Percentiles rank a stretch among this genome's conserved stretches.
phyloP scores from a whole-genome alignment of 1,140 invertebrate genomes.

The Penaeus vannamei region DNA sequence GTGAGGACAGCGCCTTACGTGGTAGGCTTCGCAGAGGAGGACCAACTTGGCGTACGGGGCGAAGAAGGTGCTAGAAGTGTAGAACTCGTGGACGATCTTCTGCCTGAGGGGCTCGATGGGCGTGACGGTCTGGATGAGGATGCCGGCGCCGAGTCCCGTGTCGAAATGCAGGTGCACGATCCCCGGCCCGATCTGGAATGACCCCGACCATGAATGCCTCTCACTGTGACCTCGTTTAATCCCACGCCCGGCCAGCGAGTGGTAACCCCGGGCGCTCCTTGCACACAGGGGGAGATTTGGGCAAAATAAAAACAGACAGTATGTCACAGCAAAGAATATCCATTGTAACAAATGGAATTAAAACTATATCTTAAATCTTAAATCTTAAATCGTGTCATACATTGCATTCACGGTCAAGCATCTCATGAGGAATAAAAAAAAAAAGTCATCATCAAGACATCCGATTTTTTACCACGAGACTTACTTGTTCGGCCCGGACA shows the following conservation, averaged over 20 bases:
- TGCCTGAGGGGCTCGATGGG: slow-evolving; percentile 86
- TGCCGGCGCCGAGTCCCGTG: slow-evolving; percentile 78
- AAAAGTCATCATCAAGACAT: not conserved
- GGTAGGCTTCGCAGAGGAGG: slow-evolving; percentile 80
- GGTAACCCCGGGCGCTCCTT: too few species aligned
- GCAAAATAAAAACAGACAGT: too few species aligned
- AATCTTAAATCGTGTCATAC: too few species aligned
- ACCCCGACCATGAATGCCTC: slow-evolving; percentile 12
- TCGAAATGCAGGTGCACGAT: slow-evolving; percentile 80
- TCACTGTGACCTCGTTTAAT: slow-evolving; percentile 42
- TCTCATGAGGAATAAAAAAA: not conserved
- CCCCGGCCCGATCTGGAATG: slow-evolving; percentile 82
- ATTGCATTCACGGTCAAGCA: not conserved
- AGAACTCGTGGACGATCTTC: slow-evolving; percentile 84
- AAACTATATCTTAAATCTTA: too few species aligned
- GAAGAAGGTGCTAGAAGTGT: slow-evolving; percentile 75
- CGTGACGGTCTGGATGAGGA: slow-evolving; percentile 84
- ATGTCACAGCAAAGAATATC: too few species aligned
- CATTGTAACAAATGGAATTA: too few species aligned
- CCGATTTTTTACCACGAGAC: slow-evolving; percentile 6
- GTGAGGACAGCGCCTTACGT: slow-evolving; percentile 77
- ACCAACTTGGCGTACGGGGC: slow-evolving; percentile 80
- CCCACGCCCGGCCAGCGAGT: too few species aligned
- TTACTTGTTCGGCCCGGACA: slow-evolving; percentile 77
- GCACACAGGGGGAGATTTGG: too few species aligned